Base-by-base conservation (phyloP, 2,113 vertebrate genomes). In the Alectura lathami region DNA sequence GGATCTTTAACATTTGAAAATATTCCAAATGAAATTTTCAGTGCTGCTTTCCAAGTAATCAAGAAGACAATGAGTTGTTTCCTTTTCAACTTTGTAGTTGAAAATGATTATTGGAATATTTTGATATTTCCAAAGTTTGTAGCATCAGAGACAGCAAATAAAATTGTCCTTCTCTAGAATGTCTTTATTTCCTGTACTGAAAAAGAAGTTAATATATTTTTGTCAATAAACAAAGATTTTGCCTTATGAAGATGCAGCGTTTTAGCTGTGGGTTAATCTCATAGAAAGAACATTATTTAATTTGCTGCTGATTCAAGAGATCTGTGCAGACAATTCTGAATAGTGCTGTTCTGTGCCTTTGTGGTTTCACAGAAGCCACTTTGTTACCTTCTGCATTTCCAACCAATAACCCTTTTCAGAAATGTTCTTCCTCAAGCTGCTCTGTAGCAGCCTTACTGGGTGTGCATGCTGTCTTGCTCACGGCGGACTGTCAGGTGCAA, bases 201-300 rank as follows among this genome's bases (percentile, higher is more conserved):
- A 88, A 78, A 90, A 88, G 75, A 94, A 96, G 73, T 88, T 94
- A 88, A 94, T 96, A 90, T 84, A 63, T 93, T 96, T 94, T 96
- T 92, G 92, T 94, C 86, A 96, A 96, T 92, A 92, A 94, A 57
- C 96, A 88, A 90, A 90, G 91, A 78, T 91, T 95, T 93, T 94
- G 51, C 83, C 86, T 81, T 88, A 91, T 88, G 88, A 95, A 92
- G 92, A 96, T 88, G 80, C 80, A 96, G 80, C 77, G 27, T 93
- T 92, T 95, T 93, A 90, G 73, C 92, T 92, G 29, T 0, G 2
- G 68, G 83, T 93, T 91, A 90, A 92, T 96, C 94, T 86, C 78
- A 88, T 88, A 92, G 91, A 90, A 92, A 83, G 76, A 63, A 59
- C 1, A 0, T 96, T 96, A 96, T 96, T 96, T 96, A 93, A 96